Conservation (phyloP, 1,140 invertebrate genomes). For the Odontomachus brunneus region DNA sequence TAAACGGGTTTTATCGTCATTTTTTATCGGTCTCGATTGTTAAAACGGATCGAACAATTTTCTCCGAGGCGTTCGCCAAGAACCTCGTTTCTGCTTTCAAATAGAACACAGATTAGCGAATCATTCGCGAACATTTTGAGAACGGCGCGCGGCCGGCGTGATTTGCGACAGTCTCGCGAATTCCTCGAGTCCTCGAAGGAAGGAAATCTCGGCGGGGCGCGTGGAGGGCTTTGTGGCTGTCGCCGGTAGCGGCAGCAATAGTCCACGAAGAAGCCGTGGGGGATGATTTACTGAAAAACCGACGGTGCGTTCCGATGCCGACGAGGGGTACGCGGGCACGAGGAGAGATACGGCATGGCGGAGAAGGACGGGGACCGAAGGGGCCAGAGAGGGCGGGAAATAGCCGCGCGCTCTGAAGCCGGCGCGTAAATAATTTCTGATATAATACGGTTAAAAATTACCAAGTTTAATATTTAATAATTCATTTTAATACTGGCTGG, state of each 20-base stretch:
- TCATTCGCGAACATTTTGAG: background rate
- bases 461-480: constrained; percentile 86
- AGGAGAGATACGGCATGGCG: constrained; percentile 26
- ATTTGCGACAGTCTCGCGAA: background rate
- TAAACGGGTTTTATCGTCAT: too few relatives aligned
- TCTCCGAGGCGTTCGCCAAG: too few relatives aligned
- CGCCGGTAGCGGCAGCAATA: constrained; percentile 51
- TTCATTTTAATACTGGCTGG: constrained; percentile 84
- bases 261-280: constrained; percentile 56
- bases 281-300: constrained; percentile 67
- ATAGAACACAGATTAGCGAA: background rate
- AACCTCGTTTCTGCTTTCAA: too few relatives aligned
- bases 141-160: background rate
- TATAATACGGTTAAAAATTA: constrained; percentile 85
- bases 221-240: background rate
- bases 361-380: background rate
- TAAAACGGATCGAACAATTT: too few relatives aligned
- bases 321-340: constrained; percentile 27
- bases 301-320: constrained; percentile 51
- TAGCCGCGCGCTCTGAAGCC: constrained; percentile 74
- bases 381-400: constrained; percentile 30
- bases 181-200: background rate
- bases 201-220: background rate
- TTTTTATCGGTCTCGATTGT: too few relatives aligned
- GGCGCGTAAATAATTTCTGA: constrained; percentile 84